A percentile compares a stretch with the other conserved stretches of the same genome.
Conservation (phyloP, 2,888 invertebrate genomes). For the Rhagonycha fulva region DNA sequence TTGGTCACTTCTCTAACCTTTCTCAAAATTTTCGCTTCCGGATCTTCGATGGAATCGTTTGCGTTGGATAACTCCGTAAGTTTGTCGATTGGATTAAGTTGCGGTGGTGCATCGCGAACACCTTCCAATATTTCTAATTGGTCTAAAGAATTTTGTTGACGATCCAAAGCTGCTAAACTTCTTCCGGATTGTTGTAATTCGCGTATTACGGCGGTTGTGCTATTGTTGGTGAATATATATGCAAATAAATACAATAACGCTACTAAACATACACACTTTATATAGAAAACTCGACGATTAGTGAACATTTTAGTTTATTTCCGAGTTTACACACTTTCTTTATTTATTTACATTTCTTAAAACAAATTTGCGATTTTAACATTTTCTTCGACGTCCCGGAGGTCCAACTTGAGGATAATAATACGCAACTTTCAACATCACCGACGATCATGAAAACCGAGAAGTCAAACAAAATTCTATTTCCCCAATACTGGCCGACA, state of each 20-base stretch:
- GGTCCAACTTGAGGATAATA: slow-evolving; percentile 49
- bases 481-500: slow-evolving; percentile 1
- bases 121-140: slow-evolving; percentile 7
- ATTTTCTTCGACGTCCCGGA: slow-evolving; percentile 47
- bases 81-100: slow-evolving; percentile 10
- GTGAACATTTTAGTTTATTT: slow-evolving; percentile 43
- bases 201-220: slow-evolving; percentile 42
- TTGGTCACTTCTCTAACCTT: slow-evolving; percentile 47
- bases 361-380: background rate
- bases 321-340: background rate
- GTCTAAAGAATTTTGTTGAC: slow-evolving; percentile 24
- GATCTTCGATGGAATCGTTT: slow-evolving; percentile 17
- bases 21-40: slow-evolving; percentile 36
- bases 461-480: slow-evolving; percentile 5
- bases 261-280: slow-evolving; percentile 46
- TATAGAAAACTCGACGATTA: slow-evolving; percentile 45
- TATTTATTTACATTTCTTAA: slow-evolving; percentile 11
- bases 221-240: slow-evolving; percentile 46
- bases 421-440: slow-evolving; percentile 45
- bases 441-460: slow-evolving; percentile 41
- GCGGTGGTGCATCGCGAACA: slow-evolving; percentile 12
- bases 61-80: background rate
- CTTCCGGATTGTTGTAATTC: slow-evolving; percentile 55
- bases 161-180: slow-evolving; percentile 52
- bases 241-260: slow-evolving; percentile 46